Base-by-base conservation (phyloP, 2,113 vertebrate genomes). In the Gavia stellata region DNA sequence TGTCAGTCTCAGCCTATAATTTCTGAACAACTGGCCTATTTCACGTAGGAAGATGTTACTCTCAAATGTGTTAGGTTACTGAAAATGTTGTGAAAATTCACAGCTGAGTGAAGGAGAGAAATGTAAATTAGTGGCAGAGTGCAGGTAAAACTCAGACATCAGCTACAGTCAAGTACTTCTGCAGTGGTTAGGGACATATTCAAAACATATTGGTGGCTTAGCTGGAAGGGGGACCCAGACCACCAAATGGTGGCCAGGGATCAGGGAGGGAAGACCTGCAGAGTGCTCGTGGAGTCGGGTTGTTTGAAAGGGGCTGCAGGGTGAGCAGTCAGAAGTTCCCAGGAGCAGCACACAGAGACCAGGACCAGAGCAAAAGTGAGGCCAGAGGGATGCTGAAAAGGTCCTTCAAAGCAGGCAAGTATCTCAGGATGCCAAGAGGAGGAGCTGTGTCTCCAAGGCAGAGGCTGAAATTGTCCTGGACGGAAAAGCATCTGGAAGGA, bases 41-140 rank as follows among this genome's bases (percentile, higher is more conserved):
- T 66, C 65, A 62, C 0, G 3, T 50, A 33, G 31, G 28, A 83
- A 67, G 47, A 81, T 33, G 49, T 73, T 91, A 7, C 36, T 83
- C 36, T 87, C 25, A 78, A 67, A 73, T 56, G 36, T 73, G 71
- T 49, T 49, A 67, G 73, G 17, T 73, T 83, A 40, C 72, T 91
- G 36, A 79, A 87, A 83, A 79, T n/a, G 36, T 45, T 42, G 31
- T 82, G 71, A 87, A 87, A 83, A 79, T 67, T 83, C 59, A 45
- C 25, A 56, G 24, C 33, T 61, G 36, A 50, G 28, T 66, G 72
- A 66, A 87, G 28, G 36, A 67, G 24, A 82, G 28, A 73, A 94
- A 67, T 56, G 28, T 8, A 66, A 40, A 61, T 66, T 23, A 68
- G n/a, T 63, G 36, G 19, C 68, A 75, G 55, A 63, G 28, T 33